Percentiles rank a stretch among this genome's conserved stretches.
phyloP scores from a whole-genome alignment of 2,888 invertebrate species.

The Heliconius ethilla region DNA sequence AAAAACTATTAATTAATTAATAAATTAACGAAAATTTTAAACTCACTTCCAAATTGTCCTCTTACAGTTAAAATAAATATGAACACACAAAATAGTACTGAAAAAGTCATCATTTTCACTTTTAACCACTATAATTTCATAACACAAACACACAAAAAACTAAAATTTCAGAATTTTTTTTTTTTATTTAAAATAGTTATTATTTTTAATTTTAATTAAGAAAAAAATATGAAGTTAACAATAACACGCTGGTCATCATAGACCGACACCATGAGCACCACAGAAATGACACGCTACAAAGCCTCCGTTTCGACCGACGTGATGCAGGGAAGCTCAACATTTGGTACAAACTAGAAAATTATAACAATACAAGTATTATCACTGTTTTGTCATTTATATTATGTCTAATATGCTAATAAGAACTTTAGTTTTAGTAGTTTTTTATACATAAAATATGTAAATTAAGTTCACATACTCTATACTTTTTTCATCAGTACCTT shows the following conservation, averaged over 20 bases:
- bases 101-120: conserved; percentile 49
- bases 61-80: conserved; percentile 61
- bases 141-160: conserved; percentile 22
- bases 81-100: conserved; percentile 56
- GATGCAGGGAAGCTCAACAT: conserved; percentile 60
- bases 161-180: neutral
- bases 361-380: conserved; percentile 14
- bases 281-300: conserved; percentile 73
- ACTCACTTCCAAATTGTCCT: conserved; percentile 78
- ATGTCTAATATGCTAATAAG: neutral
- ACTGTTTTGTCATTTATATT: neutral
- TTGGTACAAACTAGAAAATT: conserved; percentile 30
- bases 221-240: conserved; percentile 25
- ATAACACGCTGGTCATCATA: conserved; percentile 45
- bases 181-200: neutral
- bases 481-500: no score
- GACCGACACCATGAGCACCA: conserved; percentile 53
- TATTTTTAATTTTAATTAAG: conserved; percentile 14
- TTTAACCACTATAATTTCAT: conserved; percentile 33
- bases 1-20: neutral
- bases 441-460: neutral
- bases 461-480: no score
- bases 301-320: conserved; percentile 62
- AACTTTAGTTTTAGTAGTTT: neutral
- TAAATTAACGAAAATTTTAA: neutral